Evolutionary conservation across 2,888 invertebrate species (phyloP), one percentile per base, ranked within the genome.

Genomic region (Nephrotoma appendiculata): DNA sequence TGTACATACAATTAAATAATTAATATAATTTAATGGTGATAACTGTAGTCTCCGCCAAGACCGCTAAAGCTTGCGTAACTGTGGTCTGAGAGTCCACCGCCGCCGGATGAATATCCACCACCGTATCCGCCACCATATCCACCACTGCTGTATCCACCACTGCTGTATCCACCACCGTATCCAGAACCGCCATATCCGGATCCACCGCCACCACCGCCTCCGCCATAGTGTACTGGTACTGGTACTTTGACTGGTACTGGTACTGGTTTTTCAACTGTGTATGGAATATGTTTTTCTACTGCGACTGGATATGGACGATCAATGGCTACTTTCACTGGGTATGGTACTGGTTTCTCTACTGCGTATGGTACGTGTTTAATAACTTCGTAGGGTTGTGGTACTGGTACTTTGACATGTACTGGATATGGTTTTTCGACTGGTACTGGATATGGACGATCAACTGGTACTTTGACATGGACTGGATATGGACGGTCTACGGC

Each of bases 381-480:
- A 2, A 94, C 92, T 88, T 95, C 94, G 88, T 92, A 92, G 87
- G 92, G 92, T 88, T 91, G 90, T 87, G 92, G 92, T 86, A 92
- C 91, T 94, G 88, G 92, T 88, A 88, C 93, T 90, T 89, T 94
- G 92, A 95, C 94, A 88, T 95, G 94, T 91, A 93, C 93, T 89
- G 93, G 93, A 85, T 96, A 92, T 88, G 94, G 93, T 89, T 95
- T 96, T 89, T 95, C 95, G 31, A 96, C 96, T 86, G 95, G 95
- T 94, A 96, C 91, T 12, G 95, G 95, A 88, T 95, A 95, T 87
- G 94, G 93, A 85, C 95, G 94, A 89, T 95, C 95, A 87, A 95
- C 95, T 87, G 88, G 94, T 31, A 94, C 93, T 87, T 90, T 92
- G 87, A 93, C 93, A 89, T 92, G 92, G 43, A 93, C 93, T 88